These are phyloP conservation scores for Alentia gelatinosa DNA, from an alignment of 2,888 invertebrate species.

Conservation along the genomic window DNA sequence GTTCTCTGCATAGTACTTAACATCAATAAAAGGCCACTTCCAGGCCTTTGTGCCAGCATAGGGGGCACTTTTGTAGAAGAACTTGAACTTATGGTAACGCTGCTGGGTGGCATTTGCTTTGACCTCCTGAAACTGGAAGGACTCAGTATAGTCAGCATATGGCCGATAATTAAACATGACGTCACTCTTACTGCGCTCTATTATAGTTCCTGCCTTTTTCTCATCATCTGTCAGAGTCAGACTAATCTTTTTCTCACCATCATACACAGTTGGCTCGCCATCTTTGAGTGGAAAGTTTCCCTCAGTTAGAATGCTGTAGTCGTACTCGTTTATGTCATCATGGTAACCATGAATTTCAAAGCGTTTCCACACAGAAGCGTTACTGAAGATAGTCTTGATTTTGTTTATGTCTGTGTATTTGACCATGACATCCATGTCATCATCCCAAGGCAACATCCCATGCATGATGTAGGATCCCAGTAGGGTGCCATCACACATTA, in stretches of 20 bases:
- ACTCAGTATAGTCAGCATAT: constrained; percentile 42
- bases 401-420: constrained; percentile 36
- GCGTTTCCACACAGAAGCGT: neutral
- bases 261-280: neutral
- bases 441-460: constrained; percentile 52
- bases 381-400: constrained; percentile 48
- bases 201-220: neutral
- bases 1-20: constrained; percentile 53
- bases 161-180: constrained; percentile 30
- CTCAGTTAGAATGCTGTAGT: constrained; percentile 9
- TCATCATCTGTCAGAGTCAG: neutral
- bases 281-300: neutral
- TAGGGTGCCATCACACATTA: constrained; percentile 55
- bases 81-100: constrained; percentile 53
- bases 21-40: constrained; percentile 57
- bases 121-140: neutral
- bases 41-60: constrained; percentile 17
- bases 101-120: neutral
- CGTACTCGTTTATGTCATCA: constrained; percentile 47
- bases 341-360: constrained; percentile 46
- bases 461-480: constrained; percentile 41
- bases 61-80: neutral
- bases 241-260: neutral
- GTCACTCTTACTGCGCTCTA: neutral
- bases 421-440: constrained; percentile 53